phyloP scores from a whole-genome alignment of 2,797 vertebrate species.

The Urocyon cinereoargenteus region DNA sequence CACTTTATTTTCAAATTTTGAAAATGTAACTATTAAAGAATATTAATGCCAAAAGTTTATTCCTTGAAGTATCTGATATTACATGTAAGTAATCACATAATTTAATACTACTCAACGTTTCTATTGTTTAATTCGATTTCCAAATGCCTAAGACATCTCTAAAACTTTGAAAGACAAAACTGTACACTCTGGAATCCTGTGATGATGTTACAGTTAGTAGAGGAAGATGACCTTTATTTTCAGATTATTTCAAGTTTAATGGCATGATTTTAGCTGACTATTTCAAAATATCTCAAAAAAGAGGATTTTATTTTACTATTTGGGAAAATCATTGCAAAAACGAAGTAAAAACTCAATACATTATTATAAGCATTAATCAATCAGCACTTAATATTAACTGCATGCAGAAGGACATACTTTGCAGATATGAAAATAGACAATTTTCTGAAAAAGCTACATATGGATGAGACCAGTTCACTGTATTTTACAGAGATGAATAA shows the following conservation, averaged over 20 bases:
- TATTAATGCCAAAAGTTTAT: slow-evolving; percentile 81
- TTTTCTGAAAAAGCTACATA: slow-evolving; percentile 34
- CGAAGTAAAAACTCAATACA: not conserved
- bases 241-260: slow-evolving; percentile 61
- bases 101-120: slow-evolving; percentile 13
- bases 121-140: slow-evolving; percentile 37
- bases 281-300: slow-evolving; percentile 65
- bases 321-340: slow-evolving; percentile 35
- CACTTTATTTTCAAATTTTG: slow-evolving; percentile 86
- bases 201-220: slow-evolving; percentile 72
- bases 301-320: not conserved
- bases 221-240: slow-evolving; percentile 62
- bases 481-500: not conserved
- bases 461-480: not conserved
- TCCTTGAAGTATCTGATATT: slow-evolving; percentile 75
- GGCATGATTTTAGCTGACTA: slow-evolving; percentile 66
- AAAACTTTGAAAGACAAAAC: slow-evolving; percentile 14
- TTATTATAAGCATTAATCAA: slow-evolving; percentile 5
- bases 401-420: not conserved
- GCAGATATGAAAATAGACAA: not conserved
- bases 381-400: not conserved
- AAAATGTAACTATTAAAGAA: slow-evolving; percentile 84
- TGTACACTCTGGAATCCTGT: slow-evolving; percentile 14
- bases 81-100: slow-evolving; percentile 63
- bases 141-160: slow-evolving; percentile 16